These are phyloP conservation scores for Stratiomys singularior DNA, from an alignment of 2,888 invertebrate genomes.

Conservation along the genomic window DNA sequence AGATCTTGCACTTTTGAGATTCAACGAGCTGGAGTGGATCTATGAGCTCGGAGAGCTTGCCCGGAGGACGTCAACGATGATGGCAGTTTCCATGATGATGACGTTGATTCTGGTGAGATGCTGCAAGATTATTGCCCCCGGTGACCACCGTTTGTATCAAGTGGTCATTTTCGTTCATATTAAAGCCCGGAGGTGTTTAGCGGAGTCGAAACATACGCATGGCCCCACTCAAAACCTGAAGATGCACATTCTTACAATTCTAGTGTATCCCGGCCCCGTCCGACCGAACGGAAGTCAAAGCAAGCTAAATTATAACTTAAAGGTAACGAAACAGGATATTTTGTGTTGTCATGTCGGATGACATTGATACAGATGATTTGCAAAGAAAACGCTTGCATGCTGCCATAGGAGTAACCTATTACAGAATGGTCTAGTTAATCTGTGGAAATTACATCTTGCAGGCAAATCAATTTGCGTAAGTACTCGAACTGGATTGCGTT, in stretches of 20 bases:
- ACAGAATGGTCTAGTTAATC: slow-evolving; percentile 16
- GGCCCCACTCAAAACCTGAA: no score
- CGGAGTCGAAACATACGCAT: no score
- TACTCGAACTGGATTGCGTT: not conserved
- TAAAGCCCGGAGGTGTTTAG: slow-evolving; percentile 33
- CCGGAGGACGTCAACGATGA: slow-evolving; percentile 26
- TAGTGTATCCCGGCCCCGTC: not conserved
- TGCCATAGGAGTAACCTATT: not conserved
- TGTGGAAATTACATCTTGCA: slow-evolving; percentile 10
- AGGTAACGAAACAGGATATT: slow-evolving; percentile 21
- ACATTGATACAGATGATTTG: slow-evolving; percentile 30
- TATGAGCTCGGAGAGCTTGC: not conserved
- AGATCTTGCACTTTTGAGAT: slow-evolving; percentile 9
- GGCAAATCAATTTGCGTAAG: slow-evolving; percentile 20
- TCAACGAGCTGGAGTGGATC: not conserved
- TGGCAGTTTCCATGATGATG: slow-evolving; percentile 16
- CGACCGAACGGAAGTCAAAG: slow-evolving; percentile 25
- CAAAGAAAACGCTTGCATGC: not conserved
- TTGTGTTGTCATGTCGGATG: not conserved
- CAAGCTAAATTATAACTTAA: slow-evolving; percentile 31
- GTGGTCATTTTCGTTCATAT: slow-evolving; percentile 33
- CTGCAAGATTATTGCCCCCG: slow-evolving; percentile 37
- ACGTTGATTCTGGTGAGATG: slow-evolving; percentile 33
- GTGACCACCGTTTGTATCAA: slow-evolving; percentile 6
- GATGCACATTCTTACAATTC: not conserved